Evolutionary conservation across 2,888 invertebrate species (phyloP).

Genomic region (Acholoe squamosa): DNA sequence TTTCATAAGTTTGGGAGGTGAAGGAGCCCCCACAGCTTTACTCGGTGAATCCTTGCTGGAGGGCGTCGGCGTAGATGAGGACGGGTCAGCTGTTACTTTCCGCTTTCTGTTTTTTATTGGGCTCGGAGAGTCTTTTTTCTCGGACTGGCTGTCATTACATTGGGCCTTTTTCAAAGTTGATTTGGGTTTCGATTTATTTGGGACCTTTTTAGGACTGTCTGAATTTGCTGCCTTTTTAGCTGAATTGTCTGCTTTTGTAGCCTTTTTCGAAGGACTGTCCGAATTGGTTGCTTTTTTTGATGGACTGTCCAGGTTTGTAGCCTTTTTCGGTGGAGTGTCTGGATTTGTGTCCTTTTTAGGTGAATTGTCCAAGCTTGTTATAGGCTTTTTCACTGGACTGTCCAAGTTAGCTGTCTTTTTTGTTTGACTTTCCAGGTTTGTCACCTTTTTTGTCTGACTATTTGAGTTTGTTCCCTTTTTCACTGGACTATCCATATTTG

Average conservation of each 20-base stretch:
- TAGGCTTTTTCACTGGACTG: neutral
- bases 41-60: neutral
- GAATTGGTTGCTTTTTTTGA: neutral
- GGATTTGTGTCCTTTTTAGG: neutral
- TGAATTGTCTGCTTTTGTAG: neutral
- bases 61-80: neutral
- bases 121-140: neutral
- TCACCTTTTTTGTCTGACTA: too few species aligned
- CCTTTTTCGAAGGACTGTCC: neutral
- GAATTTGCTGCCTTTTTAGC: conserved; percentile 8
- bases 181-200: conserved; percentile 22
- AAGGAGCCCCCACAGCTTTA: neutral
- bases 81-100: neutral
- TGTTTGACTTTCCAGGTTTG: neutral
- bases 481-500: too few species aligned
- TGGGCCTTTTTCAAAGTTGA: neutral
- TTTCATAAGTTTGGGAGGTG: neutral
- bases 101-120: neutral
- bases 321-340: neutral
- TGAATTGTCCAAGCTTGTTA: neutral
- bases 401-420: neutral
- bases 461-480: too few species aligned
- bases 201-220: neutral
- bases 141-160: neutral
- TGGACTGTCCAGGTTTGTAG: neutral